phyloP scores from a whole-genome alignment of 2,888 invertebrate species.

The Leptopilina myrica region DNA sequence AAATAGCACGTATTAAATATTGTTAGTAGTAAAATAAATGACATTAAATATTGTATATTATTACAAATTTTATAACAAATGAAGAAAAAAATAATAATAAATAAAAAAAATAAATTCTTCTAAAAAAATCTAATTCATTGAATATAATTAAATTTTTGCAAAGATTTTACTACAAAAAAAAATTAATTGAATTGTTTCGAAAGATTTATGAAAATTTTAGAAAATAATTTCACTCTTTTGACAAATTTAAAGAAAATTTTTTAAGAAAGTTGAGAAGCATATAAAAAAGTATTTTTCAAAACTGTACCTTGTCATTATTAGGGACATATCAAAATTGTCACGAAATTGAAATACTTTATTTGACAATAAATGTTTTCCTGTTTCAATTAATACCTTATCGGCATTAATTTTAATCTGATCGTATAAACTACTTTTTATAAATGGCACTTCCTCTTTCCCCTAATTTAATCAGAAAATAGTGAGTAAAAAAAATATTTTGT shows the following conservation, averaged over 20 bases:
- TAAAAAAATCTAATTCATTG: too few species aligned
- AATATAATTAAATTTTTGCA: too few species aligned
- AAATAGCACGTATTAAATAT: too few species aligned
- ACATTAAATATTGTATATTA: too few species aligned
- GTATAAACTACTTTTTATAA: conserved; percentile 58
- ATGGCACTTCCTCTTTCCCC: conserved; percentile 63
- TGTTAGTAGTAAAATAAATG: too few species aligned
- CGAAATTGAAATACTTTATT: conserved; percentile 59
- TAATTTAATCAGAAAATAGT: conserved; percentile 18
- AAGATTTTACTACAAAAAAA: too few species aligned
- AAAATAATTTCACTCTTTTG: too few species aligned
- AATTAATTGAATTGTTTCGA: too few species aligned
- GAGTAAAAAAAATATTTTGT: neutral
- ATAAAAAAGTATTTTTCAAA: neutral
- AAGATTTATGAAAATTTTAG: too few species aligned
- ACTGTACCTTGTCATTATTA: conserved; percentile 66
- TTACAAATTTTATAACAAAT: too few species aligned
- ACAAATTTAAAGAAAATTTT: neutral
- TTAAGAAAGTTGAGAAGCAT: too few species aligned
- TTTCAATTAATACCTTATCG: conserved; percentile 60
- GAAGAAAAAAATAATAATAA: too few species aligned
- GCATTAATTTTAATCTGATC: conserved; percentile 59
- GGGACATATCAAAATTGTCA: conserved; percentile 63
- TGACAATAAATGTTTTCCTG: conserved; percentile 64
- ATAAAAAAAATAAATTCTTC: conserved; percentile 50